A percentile compares a stretch with the other conserved stretches of the same genome.
Conservation (phyloP, 2,797 vertebrate species). For the Siniperca undulata region DNA sequence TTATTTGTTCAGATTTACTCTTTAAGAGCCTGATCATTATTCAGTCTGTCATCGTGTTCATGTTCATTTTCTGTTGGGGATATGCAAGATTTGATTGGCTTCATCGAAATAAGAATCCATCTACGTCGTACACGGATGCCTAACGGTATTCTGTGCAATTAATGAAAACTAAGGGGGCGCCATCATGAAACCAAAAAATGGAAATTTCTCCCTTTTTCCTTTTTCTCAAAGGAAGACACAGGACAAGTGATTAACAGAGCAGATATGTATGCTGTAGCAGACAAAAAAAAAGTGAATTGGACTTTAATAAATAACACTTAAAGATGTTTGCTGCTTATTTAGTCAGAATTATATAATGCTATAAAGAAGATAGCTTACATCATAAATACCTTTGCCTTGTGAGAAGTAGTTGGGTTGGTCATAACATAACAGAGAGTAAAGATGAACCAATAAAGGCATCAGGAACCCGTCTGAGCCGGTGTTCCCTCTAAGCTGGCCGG, state of each 20-base stretch:
- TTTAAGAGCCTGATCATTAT: too few relatives aligned
- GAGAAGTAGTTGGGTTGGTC: background rate
- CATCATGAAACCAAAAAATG: too few relatives aligned
- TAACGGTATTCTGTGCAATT: background rate
- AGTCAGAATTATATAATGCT: background rate
- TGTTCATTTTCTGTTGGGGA: too few relatives aligned
- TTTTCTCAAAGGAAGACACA: too few relatives aligned
- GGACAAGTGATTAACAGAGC: too few relatives aligned
- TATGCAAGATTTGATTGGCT: background rate
- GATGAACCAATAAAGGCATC: background rate
- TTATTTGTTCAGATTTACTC: too few relatives aligned
- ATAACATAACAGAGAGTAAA: background rate
- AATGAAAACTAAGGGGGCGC: too few relatives aligned
- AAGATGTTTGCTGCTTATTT: background rate
- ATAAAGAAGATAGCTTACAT: background rate
- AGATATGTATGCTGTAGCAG: too few relatives aligned
- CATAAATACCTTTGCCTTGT: background rate
- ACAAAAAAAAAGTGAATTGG: too few relatives aligned
- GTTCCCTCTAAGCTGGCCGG: background rate
- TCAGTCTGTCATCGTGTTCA: too few relatives aligned
- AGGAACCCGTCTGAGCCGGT: background rate
- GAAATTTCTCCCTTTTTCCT: too few relatives aligned
- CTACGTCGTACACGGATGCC: background rate
- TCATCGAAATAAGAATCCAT: background rate
- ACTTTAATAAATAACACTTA: too few relatives aligned